Base-by-base conservation (phyloP, 2,113 vertebrate genomes). In the Aythya baeri region DNA sequence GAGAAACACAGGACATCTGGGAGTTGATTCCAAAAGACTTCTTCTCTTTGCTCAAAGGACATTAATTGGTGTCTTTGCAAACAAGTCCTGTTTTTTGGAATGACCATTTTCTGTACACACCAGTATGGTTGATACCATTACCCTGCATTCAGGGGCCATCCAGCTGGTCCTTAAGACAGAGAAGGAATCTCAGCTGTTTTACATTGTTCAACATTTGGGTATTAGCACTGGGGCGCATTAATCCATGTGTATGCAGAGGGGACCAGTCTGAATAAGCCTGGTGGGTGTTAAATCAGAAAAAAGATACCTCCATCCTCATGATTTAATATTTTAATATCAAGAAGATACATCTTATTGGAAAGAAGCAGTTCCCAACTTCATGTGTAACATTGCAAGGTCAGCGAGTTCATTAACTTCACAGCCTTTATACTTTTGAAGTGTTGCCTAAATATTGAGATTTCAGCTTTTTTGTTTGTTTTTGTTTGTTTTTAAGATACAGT, bases 41-140 rank as follows among this genome's bases (percentile, higher is more conserved):
- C 34, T 36, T 73, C 50, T 0, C 0, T 58, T 74, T 92, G 25
- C 17, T 73, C 17, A 11, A 46, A 32, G 54, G 20, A 82, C 23
- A 38, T 62, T 38, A 55, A 21, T 6, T 57, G 23, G 4, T 73
- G 29, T 6, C 8, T 83, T 74, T 83, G 38, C 23, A 70, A 86
- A 36, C 3, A 29, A 58, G 38, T 59, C 10, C 11, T 70, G 9
- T 46, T 74, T 86, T 70, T 55, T 36, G 29, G 13, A 79, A 26
- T 61, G 59, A 25, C 55, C 2, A 0, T 52, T 67, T 74, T 62
- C 67, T 61, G 68, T 78, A 78, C 14, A 67, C 50, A 55, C 5
- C 34, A 29, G 9, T 43, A 2, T 34, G n/a, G 34, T 9, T 1
- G 1, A 2, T 82, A 63, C n/a, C 5, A 7, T 43, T 54, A 54